These are phyloP conservation scores for Corythornis leucogaster DNA, from an alignment of 2,797 vertebrate species.

Conservation along the genomic window DNA sequence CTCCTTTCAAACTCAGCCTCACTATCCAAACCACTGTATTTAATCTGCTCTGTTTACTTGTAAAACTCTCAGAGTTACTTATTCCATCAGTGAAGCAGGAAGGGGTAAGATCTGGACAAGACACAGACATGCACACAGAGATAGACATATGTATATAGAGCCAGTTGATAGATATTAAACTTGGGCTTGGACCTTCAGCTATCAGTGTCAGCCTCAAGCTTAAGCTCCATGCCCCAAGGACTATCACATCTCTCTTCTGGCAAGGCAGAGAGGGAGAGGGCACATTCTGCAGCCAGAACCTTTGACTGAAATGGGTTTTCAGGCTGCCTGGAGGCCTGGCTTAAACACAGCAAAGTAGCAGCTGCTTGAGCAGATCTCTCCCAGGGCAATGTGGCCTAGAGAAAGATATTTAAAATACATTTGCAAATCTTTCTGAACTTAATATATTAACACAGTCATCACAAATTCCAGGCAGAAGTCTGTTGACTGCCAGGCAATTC, in stretches of 20 bases:
- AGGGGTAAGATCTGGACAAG: not conserved
- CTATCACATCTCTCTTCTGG: not conserved
- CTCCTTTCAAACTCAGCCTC: not conserved
- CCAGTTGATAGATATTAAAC: not conserved
- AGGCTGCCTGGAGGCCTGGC: not conserved
- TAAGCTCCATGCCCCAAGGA: not conserved
- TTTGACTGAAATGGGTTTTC: not conserved
- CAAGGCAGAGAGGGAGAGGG: not conserved
- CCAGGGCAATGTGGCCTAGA: not conserved
- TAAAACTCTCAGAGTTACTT: not conserved
- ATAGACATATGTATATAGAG: not conserved
- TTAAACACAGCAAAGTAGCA: not conserved
- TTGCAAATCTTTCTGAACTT: not conserved
- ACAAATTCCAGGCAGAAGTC: not conserved
- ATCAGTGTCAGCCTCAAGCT: not conserved
- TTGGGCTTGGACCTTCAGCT: not conserved
- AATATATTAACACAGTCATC: not conserved
- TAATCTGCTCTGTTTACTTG: not conserved
- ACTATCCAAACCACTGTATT: not conserved
- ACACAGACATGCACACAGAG: accelerated
- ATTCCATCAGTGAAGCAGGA: not conserved
- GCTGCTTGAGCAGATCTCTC: not conserved
- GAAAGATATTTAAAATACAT: not conserved
- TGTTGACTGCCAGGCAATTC: not conserved
- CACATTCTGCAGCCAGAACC: not conserved